These are phyloP conservation scores for Stichopus chloronotus DNA, from an alignment of 35 echinoderm and acorn worm species.

Conservation along the genomic window DNA sequence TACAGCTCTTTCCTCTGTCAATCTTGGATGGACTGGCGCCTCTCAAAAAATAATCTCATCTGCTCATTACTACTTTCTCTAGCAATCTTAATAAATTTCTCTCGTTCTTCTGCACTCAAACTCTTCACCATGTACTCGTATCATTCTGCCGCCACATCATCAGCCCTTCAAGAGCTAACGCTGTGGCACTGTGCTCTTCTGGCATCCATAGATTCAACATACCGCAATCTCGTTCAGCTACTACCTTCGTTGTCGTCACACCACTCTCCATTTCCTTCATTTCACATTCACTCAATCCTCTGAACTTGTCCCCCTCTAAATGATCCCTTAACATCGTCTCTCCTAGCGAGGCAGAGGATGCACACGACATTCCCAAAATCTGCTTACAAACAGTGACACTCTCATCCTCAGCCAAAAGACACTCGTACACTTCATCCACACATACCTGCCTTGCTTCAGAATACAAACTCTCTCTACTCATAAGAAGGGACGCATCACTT, in stretches of 20 bases:
- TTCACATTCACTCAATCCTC: not conserved
- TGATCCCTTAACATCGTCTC: slow-evolving; percentile 34
- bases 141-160: slow-evolving; percentile 34
- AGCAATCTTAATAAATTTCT: slow-evolving; percentile 20
- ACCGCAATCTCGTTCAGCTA: slow-evolving; percentile 63
- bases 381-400: slow-evolving; percentile 16
- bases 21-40: slow-evolving; percentile 22
- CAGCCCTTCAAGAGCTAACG: slow-evolving; percentile 37
- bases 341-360: not conserved
- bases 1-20: not conserved
- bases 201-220: slow-evolving; percentile 55
- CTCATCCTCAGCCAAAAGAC: slow-evolving; percentile 36
- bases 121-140: not conserved
- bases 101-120: not conserved
- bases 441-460: not conserved
- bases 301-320: not conserved
- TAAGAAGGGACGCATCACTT: not conserved
- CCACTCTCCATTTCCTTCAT: not conserved
- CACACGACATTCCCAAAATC: slow-evolving; percentile 19
- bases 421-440: not conserved
- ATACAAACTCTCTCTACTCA: not conserved
- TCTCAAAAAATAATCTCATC: not conserved
- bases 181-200: not conserved
- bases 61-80: not conserved
- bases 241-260: slow-evolving; percentile 52